These are phyloP conservation scores for Fregetta grallaria DNA, from an alignment of 2,113 vertebrate species.

Conservation along the genomic window DNA sequence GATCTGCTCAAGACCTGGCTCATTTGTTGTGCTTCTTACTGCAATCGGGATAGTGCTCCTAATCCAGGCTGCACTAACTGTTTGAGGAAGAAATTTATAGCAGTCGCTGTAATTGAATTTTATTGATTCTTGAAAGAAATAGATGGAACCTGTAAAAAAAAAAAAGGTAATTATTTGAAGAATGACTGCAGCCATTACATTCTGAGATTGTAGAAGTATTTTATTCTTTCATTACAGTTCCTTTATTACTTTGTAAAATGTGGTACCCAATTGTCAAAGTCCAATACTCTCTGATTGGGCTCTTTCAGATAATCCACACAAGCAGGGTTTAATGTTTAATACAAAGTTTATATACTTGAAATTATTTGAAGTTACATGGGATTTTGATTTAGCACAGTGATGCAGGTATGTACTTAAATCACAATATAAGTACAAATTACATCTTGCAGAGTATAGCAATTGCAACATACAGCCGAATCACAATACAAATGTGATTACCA, in stretches of 20 bases:
- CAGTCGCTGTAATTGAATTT: constrained; percentile 17
- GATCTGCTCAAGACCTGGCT: neutral
- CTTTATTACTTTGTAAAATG: neutral
- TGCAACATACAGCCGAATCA: neutral
- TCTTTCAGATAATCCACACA: neutral
- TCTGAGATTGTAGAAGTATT: neutral
- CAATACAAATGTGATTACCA: neutral
- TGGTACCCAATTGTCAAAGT: neutral
- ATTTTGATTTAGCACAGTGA: neutral
- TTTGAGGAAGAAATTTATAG: neutral
- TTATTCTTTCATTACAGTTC: neutral
- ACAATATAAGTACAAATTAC: neutral
- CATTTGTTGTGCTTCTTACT: neutral
- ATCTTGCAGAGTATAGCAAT: neutral
- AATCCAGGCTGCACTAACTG: constrained; percentile 52
- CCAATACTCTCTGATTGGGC: neutral
- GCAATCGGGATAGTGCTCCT: constrained; percentile 1
- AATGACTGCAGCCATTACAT: neutral
- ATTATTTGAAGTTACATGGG: neutral
- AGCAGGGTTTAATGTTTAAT: neutral
- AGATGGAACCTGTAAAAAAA: constrained; percentile 51
- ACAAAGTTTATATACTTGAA: neutral
- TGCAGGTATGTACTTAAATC: neutral
- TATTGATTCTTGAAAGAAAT: constrained; percentile 67
- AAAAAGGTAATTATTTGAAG: neutral